Percentiles rank a stretch among this genome's conserved stretches.
Evolutionary conservation across 37 sponge, comb jelly and placozoan genomes (phyloP).

Genomic region (Aphrocallistes beatrix): DNA sequence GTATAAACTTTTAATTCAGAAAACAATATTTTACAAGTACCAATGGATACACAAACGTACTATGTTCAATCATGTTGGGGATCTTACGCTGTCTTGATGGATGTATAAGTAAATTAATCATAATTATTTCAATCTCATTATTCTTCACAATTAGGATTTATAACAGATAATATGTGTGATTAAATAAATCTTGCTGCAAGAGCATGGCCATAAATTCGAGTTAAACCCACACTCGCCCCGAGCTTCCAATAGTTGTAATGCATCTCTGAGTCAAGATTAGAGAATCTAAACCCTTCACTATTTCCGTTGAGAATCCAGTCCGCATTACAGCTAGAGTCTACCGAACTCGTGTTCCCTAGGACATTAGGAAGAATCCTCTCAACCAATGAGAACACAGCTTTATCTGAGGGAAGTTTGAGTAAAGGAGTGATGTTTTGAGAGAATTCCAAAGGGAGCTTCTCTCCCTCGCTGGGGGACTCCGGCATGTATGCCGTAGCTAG

Average conservation of each 20-base stretch:
- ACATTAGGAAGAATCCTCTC: background rate
- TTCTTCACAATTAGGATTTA: too few species aligned
- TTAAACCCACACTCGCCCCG: background rate
- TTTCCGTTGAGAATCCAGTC: background rate
- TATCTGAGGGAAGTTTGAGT: background rate
- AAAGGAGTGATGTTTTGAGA: background rate
- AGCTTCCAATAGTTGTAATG: background rate
- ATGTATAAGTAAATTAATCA: too few species aligned
- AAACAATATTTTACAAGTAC: too few species aligned
- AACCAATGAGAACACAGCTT: background rate
- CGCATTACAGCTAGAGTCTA: background rate
- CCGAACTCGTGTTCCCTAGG: background rate
- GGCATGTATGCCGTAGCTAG: background rate
- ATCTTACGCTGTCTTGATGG: too few species aligned
- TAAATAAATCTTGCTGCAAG: background rate
- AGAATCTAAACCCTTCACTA: background rate
- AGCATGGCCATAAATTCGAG: background rate
- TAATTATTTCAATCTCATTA: too few species aligned
- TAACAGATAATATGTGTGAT: too few species aligned
- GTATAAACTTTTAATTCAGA: too few species aligned
- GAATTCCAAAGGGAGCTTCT: background rate
- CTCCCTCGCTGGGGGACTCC: background rate
- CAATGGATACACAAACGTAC: too few species aligned
- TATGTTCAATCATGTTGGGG: too few species aligned
- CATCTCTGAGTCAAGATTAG: background rate